Evolutionary conservation across 53 echinoderm and acorn worm genomes (phyloP), one percentile per base, ranked within the genome.

Genomic region (Echinarachnius parma): DNA sequence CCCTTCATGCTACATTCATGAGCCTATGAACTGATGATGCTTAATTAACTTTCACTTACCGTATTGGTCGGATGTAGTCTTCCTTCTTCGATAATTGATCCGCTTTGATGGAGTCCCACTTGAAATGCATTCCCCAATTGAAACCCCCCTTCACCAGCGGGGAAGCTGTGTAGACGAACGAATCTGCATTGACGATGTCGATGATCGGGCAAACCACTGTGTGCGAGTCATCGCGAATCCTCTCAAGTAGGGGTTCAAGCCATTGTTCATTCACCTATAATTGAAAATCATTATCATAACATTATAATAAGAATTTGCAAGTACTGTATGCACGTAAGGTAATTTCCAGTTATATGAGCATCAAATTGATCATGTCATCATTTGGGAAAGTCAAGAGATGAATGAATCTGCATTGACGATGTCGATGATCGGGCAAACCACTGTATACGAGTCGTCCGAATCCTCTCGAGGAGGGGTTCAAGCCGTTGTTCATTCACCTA

Each of bases 41-140:
- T 14, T 14, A 25, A 60, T 14, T n/a, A 36, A 16, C 7, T 30
- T 8, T 55, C 19, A 28, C 89, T 84, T 50, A 95, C 95, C 78
- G 74, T 59, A 96, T 85, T 39, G 98, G 91, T 55, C 77, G 84
- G 48, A 82, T 84, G 53, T 78, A 82, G 52, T 76, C 79, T 35
- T 96, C 87, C 62, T 96, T 96, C 15, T 80, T 80, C 2, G 21
- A 59, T 13, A 89, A 53, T 53, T 62, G 77, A 35, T 80, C 75
- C 5, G 49, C 31, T 28, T 57, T 62, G 11, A 96, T 77, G 59
- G 75, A 76, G 28, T 91, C 90, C 98, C 98, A 96, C 50, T 96
- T 91, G 64, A 96, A 96, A 66, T 96, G 87, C 46, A 96, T 76
- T 0, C 98, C 98, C 98, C 98, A 96, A 66, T 96, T 96, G 67